These are phyloP conservation scores for Psittacus erithacus DNA, from an alignment of 2,113 vertebrate genomes.

Conservation along the genomic window DNA sequence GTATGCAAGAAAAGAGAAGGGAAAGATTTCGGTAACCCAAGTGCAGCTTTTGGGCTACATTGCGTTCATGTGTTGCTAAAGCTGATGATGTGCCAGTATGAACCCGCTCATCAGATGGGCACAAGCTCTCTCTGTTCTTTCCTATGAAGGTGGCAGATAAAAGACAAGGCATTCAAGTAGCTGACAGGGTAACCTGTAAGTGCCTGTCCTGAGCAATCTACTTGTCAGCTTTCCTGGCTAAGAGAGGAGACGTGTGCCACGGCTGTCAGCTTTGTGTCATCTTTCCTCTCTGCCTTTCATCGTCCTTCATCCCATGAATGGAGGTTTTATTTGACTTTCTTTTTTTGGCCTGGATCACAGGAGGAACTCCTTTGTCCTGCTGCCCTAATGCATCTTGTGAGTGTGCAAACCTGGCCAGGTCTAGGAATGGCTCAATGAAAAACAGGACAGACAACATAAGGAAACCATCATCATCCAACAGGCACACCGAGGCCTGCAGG, in stretches of 20 bases:
- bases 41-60: background rate
- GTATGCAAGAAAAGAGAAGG: background rate
- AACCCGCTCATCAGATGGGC: slow-evolving; percentile 67
- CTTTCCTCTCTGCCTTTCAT: slow-evolving; percentile 82
- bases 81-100: slow-evolving; percentile 63
- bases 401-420: background rate
- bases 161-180: slow-evolving; percentile 76
- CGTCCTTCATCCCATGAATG: slow-evolving; percentile 79
- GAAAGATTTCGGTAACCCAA: slow-evolving; percentile 3
- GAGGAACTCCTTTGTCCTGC: slow-evolving; percentile 23
- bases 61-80: slow-evolving; percentile 28
- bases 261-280: slow-evolving; percentile 84
- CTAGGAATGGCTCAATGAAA: background rate
- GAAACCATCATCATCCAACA: background rate
- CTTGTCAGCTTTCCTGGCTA: slow-evolving; percentile 80
- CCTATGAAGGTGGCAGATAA: slow-evolving; percentile 75
- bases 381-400: background rate
- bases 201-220: slow-evolving; percentile 77
- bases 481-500: background rate
- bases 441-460: background rate
- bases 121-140: slow-evolving; percentile 65
- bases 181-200: slow-evolving; percentile 74
- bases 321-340: slow-evolving; percentile 69
- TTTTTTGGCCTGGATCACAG: slow-evolving; percentile 54
- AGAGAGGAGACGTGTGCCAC: slow-evolving; percentile 76